Evolutionary conservation across 2,797 vertebrate species (phyloP).

Genomic region (Micromesistius poutassou): DNA sequence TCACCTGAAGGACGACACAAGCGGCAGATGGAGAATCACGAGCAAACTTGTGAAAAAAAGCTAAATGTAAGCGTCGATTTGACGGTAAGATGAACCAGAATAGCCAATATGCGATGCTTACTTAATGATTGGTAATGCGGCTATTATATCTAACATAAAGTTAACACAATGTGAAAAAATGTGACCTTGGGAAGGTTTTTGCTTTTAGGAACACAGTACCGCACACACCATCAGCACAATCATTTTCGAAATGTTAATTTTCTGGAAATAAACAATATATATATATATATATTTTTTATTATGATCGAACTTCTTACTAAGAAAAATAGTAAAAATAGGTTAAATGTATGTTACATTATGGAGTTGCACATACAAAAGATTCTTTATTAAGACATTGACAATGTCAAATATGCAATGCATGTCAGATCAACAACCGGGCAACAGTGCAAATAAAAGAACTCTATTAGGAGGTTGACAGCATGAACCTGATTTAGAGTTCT

Average conservation of each 20-base stretch:
- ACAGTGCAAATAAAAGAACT: neutral
- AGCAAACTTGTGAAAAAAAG: neutral
- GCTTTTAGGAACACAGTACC: neutral
- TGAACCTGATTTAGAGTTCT: too few relatives aligned
- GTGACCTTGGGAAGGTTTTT: neutral
- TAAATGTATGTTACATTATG: neutral
- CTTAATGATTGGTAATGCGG: neutral
- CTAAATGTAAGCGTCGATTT: neutral
- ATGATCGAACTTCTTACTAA: neutral
- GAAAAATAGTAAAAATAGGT: neutral
- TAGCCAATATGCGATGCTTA: neutral
- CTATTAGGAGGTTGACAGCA: too few relatives aligned
- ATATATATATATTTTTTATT: neutral
- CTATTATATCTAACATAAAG: neutral
- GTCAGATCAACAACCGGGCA: too few relatives aligned
- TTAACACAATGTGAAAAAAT: neutral
- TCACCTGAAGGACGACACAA: constrained; percentile 76
- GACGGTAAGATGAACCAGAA: neutral
- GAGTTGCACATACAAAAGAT: neutral
- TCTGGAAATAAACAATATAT: too few relatives aligned
- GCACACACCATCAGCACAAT: neutral
- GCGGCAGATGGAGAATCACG: accelerated
- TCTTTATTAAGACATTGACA: too few relatives aligned
- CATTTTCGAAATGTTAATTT: neutral
- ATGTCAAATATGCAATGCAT: too few relatives aligned